Base-by-base conservation (phyloP, 1,140 invertebrate genomes). In the Drosophila quadrilineata region DNA sequence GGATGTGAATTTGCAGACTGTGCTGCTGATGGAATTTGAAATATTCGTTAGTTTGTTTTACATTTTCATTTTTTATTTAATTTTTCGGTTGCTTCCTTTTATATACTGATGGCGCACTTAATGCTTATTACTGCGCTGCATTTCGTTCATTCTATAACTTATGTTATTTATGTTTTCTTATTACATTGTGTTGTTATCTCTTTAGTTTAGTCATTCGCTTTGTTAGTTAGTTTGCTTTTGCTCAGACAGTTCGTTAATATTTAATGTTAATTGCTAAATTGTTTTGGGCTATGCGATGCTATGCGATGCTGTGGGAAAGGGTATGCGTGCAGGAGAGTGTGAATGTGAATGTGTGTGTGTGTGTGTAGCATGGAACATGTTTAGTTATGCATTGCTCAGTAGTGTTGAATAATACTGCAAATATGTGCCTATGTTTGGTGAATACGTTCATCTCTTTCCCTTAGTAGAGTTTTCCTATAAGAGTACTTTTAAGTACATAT, bases 261-360 rank as follows among this genome's bases (percentile, higher is more conserved):
- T 70, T 84, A 77, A 77, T 76, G 63, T 54, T 84, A 77, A 77
- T 73, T 84, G 79, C 52, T 77, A 84, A 84, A 77, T 84, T 82
- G 52, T 70, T 58, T 53, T 36, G 46, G 59, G n/a, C 77, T 84
- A 77, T 66, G 57, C 54, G 46, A 69, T 80, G 60, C 67, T 75
- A 71, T 82, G 75, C 62, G 10, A 48, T 43, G 28, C 12, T n/a
- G 33, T 40, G 22, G 3, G 26, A 21, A 26, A 31, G 38, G 50
- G 36, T 40, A 16, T 41, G 56, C 45, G 28, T 57, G 38, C 33
- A 33, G 45, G 21, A 38, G 31, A 31, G 40, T 52, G 22, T 31
- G 26, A 52, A 29, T 48, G 45, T 36, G 35, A 24, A 10, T 62
- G 46, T 71, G 46, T 52, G 29, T 28, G 41, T 45, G 48, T 50